phyloP scores from a whole-genome alignment of 1,140 invertebrate species.

The Gryon sp. region DNA sequence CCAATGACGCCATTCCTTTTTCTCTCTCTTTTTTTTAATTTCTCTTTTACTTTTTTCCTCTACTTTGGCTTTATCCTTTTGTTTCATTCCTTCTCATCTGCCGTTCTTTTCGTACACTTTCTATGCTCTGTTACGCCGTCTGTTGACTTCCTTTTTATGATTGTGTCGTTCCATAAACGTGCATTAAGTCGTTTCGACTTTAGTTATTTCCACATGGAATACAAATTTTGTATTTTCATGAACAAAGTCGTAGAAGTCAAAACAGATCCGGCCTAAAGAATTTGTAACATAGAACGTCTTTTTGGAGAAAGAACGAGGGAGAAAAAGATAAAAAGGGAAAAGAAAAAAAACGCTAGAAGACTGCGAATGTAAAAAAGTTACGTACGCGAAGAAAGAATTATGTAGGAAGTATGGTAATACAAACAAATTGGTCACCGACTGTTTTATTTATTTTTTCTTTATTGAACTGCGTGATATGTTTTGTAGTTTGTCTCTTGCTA shows the following conservation, averaged over 20 bases:
- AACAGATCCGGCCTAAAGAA: conserved; percentile 39
- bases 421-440: neutral
- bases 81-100: neutral
- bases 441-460: neutral
- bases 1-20: conserved; percentile 3
- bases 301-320: neutral
- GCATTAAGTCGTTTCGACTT: conserved; percentile 39
- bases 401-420: neutral
- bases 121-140: conserved; percentile 1
- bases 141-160: conserved; percentile 32
- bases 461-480: neutral
- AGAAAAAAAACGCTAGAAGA: neutral
- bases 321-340: neutral
- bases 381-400: neutral
- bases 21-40: neutral
- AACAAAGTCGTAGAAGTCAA: conserved; percentile 49
- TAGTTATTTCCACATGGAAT: conserved; percentile 40
- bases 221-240: conserved; percentile 47
- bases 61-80: neutral
- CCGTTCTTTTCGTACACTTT: neutral
- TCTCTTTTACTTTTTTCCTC: no score
- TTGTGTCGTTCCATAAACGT: conserved; percentile 28
- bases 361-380: neutral
- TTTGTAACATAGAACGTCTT: conserved; percentile 14
- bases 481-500: neutral